Percentiles rank a stretch among this genome's conserved stretches.
Conservation (phyloP, 2,888 invertebrate genomes). For the Argynnis bischoffii region DNA sequence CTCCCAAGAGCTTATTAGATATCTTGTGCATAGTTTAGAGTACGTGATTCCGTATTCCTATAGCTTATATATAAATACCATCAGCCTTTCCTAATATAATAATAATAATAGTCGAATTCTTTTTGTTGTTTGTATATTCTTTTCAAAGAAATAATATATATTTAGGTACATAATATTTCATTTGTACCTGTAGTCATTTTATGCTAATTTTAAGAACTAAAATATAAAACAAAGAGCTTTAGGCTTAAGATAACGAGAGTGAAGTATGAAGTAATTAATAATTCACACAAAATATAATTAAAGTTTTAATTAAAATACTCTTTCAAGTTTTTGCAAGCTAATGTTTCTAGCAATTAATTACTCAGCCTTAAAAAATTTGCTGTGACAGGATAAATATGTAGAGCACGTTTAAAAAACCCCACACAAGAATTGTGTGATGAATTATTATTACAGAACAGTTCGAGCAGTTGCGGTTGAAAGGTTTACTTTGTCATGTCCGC, state of each 20-base stretch:
- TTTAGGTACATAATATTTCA: too few species aligned
- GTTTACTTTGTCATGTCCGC: constrained; percentile 30
- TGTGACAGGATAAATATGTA: constrained; percentile 10
- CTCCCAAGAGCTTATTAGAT: constrained; percentile 28
- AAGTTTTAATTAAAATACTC: constrained; percentile 2
- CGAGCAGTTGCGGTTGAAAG: constrained; percentile 24
- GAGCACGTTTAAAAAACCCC: constrained; percentile 11
- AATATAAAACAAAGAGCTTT: neutral
- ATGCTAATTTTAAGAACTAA: neutral
- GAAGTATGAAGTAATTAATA: neutral
- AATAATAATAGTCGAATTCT: neutral
- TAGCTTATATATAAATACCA: constrained; percentile 10
- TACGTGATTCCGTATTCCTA: constrained; percentile 11
- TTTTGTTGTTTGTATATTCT: neutral
- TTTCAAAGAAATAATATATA: neutral
- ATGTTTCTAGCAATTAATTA: constrained; percentile 7
- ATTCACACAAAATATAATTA: neutral
- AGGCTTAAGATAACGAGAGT: neutral
- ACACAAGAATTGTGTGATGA: constrained; percentile 13
- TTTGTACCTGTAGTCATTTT: too few species aligned
- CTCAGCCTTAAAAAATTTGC: constrained; percentile 5
- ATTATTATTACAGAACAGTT: constrained; percentile 22
- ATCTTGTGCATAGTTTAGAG: constrained; percentile 24
- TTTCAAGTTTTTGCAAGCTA: constrained; percentile 3
- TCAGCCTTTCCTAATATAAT: neutral